A percentile compares a stretch with the other conserved stretches of the same genome.
These are phyloP conservation scores for Drosophila busckii DNA, from an alignment of 1,140 invertebrate genomes.

Conservation along the genomic window DNA sequence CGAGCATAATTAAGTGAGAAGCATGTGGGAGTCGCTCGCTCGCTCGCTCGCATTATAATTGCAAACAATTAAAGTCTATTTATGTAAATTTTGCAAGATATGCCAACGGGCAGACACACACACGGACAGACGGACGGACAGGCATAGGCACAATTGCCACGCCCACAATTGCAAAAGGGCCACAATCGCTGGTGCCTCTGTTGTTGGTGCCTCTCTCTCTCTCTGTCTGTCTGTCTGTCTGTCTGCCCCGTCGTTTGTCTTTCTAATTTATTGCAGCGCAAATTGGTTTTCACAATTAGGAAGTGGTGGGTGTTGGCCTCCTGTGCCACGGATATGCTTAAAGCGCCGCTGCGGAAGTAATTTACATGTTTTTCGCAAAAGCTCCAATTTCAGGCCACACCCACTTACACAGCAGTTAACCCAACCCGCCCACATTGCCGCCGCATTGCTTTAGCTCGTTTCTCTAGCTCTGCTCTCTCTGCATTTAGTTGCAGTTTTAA, in stretches of 20 bases:
- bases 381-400: conserved; percentile 9
- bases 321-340: conserved; percentile 58
- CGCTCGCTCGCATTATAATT: conserved; percentile 62
- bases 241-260: conserved; percentile 55
- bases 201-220: neutral
- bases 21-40: conserved; percentile 7
- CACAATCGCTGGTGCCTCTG: neutral
- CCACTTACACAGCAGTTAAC: neutral
- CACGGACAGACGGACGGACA: conserved; percentile 33
- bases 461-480: neutral
- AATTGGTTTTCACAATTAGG: conserved; percentile 77
- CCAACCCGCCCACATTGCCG: neutral
- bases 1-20: conserved; percentile 46
- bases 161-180: conserved; percentile 13
- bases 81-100: conserved; percentile 76
- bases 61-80: conserved; percentile 77
- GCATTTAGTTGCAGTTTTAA: conserved; percentile 60
- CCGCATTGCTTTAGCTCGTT: conserved; percentile 4
- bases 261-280: conserved; percentile 74
- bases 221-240: too few species aligned
- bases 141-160: conserved; percentile 31
- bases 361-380: conserved; percentile 41
- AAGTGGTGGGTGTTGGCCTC: conserved; percentile 64
- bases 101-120: conserved; percentile 34
- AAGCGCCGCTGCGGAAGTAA: conserved; percentile 67